Evolutionary conservation across 2,797 vertebrate species (phyloP), one percentile per base, ranked within the genome.

Genomic region (Lacerta bilineata): DNA sequence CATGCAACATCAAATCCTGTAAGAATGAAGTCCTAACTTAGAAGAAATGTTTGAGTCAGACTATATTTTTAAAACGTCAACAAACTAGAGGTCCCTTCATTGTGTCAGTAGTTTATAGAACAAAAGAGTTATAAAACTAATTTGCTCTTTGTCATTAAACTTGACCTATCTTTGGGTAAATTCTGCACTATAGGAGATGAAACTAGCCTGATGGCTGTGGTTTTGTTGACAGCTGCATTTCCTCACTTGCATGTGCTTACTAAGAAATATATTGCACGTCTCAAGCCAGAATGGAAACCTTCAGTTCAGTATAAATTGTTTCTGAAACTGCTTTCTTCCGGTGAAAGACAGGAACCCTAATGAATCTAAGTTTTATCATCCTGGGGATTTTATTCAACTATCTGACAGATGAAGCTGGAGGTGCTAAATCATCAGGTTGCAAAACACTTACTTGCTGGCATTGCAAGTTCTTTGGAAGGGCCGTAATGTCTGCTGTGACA

Each of bases 111-210:
- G 64, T 29, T 91, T 71, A 64, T 66, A 76, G 25, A 50, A 55
- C 55, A 68, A 85, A 81, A 59, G 59, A 7, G 59, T 18, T 61
- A 18, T 23, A 61, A 61, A 1, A 89, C 25, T 74, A 72, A 79
- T 83, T 50, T 77, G 23, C 5, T 76, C 59, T 66, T 85, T 27
- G 71, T 68, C 50, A 46, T 82, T 89, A 82, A 87, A 80, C 18
- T 3, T 78, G 41, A 27, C 68, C 23, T 50, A 20, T 3, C n/a
- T 18, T 55, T 74, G 4, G 61, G 6, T 5, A 0, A 61, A 90
- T 68, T 2, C 80, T 84, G 36, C 11, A 61, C 3, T 86, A 90
- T 71, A 78, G 18, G 27, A 83, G 90, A 93, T 88, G 11, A 10
- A 80, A 87, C 82, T 0, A 43, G 33, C 87, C 29, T 11, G 87